Evolutionary conservation across 2,797 vertebrate genomes (phyloP), one percentile per base, ranked within the genome.

Genomic region (Glossophaga mutica): DNA sequence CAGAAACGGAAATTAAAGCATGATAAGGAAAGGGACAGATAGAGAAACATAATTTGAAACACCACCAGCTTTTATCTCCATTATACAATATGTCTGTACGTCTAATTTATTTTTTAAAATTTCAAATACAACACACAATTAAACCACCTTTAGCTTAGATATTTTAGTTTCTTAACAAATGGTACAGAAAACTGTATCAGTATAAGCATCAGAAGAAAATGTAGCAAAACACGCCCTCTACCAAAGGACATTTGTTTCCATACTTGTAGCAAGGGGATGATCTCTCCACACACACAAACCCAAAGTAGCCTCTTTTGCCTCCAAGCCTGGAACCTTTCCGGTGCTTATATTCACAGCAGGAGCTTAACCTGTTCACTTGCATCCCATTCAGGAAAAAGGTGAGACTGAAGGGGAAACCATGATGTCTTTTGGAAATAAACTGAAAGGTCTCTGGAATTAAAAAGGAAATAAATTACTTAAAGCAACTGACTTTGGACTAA

Each of bases 241-340:
- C 79, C 90, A 62, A 59, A 81, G 44, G 21, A 79, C 37, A 21
- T 57, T 0, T 0, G 26, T 67, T 59, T 81, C 57, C 98, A 87
- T 98, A 99, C 99, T 98, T 99, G 98, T 99, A 99, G 97, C 99
- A 99, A 1, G 99, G 99, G 71, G 99, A 98, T 0, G 99, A 99
- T 86, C 98, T 99, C 42, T 99, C 99, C 21, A 99, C 98, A 0
- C 96, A 89, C n/a, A 98, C 97, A 85, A 99, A 98, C 77, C 99
- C 98, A 29, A 99, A 99, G 98, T 99, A 98, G 46, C 99, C 99
- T 22, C 98, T 98, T 39, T 98, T 99, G 97, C 99, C 99, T 0
- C 99, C 99, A 0, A 99, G 98, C 48, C 98, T 97, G 74, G 99
- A 97, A 9, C 98, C 98, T 94, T 98, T 99, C 91, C 99, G 99